A percentile compares a stretch with the other conserved stretches of the same genome.
These are phyloP conservation scores for Rutpela maculata DNA, from an alignment of 2,888 invertebrate genomes.

Conservation along the genomic window DNA sequence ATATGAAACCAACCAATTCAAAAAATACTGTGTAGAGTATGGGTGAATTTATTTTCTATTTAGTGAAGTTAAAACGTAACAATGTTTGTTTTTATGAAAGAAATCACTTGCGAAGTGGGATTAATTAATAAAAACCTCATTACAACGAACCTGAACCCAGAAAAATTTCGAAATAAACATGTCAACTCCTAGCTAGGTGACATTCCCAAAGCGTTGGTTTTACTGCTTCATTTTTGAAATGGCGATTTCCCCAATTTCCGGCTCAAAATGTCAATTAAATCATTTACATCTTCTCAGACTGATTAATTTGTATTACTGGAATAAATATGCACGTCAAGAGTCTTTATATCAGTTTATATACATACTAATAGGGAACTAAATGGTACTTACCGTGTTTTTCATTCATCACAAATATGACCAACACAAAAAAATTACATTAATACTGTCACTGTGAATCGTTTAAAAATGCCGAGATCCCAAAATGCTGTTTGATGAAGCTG, in stretches of 20 bases:
- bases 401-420: background rate
- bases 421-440: background rate
- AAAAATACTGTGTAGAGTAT: background rate
- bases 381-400: background rate
- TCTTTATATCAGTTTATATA: conserved; percentile 5
- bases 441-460: background rate
- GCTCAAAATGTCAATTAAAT: background rate
- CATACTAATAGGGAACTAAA: background rate
- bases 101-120: no score
- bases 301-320: background rate
- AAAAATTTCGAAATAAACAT: background rate
- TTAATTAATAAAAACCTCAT: no score
- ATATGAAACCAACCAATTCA: background rate
- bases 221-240: background rate
- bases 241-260: background rate
- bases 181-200: background rate
- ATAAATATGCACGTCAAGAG: background rate
- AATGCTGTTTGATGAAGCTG: background rate
- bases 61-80: no score
- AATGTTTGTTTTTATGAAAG: no score
- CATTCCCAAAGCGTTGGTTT: background rate
- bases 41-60: no score
- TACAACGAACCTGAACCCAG: background rate
- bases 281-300: background rate
- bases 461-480: background rate